A percentile compares a stretch with the other conserved stretches of the same genome.
Conservation (phyloP, 1,140 invertebrate genomes). For the Drosophila lini region DNA sequence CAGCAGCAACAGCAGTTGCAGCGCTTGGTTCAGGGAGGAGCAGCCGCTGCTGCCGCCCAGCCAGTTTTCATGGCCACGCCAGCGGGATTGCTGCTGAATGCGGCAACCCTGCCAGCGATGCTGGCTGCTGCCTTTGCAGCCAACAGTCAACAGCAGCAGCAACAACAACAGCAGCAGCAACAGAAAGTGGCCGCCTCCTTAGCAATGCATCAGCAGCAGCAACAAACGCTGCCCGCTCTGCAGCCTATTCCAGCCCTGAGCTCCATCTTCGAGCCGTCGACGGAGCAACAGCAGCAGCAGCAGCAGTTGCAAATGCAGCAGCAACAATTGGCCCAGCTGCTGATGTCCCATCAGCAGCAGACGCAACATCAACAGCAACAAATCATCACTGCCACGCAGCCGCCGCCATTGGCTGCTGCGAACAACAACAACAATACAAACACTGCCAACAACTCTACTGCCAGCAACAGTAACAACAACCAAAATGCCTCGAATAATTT, state of each 20-base stretch:
- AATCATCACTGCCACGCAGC: constrained; percentile 65
- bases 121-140: constrained; percentile 72
- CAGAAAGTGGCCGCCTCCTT: constrained; percentile 59
- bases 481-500: constrained; percentile 52
- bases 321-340: constrained; percentile 63
- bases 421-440: constrained; percentile 31
- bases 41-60: constrained; percentile 66
- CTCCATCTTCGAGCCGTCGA: constrained; percentile 73
- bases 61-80: constrained; percentile 83
- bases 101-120: constrained; percentile 78
- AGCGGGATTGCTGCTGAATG: constrained; percentile 72
- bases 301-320: constrained; percentile 59
- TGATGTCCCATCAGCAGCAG: constrained; percentile 60
- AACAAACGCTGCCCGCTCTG: constrained; percentile 66
- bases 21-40: constrained; percentile 45
- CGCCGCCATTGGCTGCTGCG: constrained; percentile 47
- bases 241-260: constrained; percentile 79
- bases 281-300: constrained; percentile 46
- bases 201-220: constrained; percentile 57
- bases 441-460: constrained; percentile 45
- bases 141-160: constrained; percentile 71
- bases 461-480: constrained; percentile 48
- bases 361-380: constrained; percentile 63
- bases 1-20: constrained; percentile 70
- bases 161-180: constrained; percentile 23